These are phyloP conservation scores for Meandrusa payeni DNA, from an alignment of 2,888 invertebrate species.

Conservation along the genomic window DNA sequence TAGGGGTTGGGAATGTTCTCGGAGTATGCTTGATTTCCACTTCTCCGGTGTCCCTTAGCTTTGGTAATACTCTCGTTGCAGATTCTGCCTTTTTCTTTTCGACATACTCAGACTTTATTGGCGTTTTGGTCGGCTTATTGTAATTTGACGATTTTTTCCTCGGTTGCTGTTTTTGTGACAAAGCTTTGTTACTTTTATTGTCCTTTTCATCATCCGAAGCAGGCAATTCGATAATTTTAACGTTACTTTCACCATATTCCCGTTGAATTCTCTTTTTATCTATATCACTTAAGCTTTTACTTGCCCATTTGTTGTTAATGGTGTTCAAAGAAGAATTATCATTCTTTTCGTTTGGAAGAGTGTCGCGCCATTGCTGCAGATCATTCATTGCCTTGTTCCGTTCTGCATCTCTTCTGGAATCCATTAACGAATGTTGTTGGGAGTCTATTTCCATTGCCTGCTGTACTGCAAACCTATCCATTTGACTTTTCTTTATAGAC, in stretches of 20 bases:
- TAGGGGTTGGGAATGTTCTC: conserved; percentile 90
- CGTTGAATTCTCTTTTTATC: conserved; percentile 6
- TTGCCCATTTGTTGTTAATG: conserved; percentile 8
- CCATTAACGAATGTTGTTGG: conserved; percentile 81
- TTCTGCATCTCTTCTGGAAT: conserved; percentile 82
- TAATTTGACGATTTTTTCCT: conserved; percentile 24
- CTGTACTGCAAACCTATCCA: conserved; percentile 78
- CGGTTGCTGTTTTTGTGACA: conserved; percentile 30
- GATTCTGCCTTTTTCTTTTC: conserved; percentile 57
- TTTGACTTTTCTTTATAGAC: conserved; percentile 68
- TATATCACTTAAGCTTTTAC: conserved; percentile 1
- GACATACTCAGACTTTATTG: conserved; percentile 57
- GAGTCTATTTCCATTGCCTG: conserved; percentile 72
- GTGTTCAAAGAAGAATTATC: conserved; percentile 16
- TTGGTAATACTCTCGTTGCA: conserved; percentile 69
- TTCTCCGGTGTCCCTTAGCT: conserved; percentile 77
- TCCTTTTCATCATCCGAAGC: conserved; percentile 38
- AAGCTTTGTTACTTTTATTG: conserved; percentile 22
- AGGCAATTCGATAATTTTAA: conserved; percentile 45
- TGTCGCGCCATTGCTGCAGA: conserved; percentile 81
- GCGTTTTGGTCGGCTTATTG: conserved; percentile 36
- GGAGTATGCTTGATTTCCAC: conserved; percentile 87
- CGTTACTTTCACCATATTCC: conserved; percentile 33
- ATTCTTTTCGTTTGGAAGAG: conserved; percentile 29
- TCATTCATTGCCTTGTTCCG: conserved; percentile 83